Evolutionary conservation across 2,797 vertebrate genomes (phyloP), one percentile per base, ranked within the genome.

Genomic region (Mus minutoides): DNA sequence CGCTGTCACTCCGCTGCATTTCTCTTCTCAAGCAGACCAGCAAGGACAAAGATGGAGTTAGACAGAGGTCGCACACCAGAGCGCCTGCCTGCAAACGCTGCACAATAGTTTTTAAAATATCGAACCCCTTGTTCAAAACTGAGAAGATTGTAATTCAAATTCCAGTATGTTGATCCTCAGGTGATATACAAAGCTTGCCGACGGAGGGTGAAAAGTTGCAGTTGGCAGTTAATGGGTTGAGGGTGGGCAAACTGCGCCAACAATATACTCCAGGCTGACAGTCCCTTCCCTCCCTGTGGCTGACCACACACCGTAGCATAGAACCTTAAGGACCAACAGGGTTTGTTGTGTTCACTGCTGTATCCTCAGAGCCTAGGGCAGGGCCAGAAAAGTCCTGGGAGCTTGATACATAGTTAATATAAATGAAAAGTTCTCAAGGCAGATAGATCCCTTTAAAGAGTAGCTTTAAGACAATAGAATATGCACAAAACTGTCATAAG

Each of bases 1-100:
- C 92, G 85, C 94, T 97, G 93, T 82, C 93, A 71, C 88, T 95
- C 67, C 31, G 46, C 43, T n/a, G 80, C 89, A 86, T 92, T 88
- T 94, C 93, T 94, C 94, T 77, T 96, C 93, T 97, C 94, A 92
- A 95, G 92, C 76, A 73, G 80, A 96, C 79, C 88, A 96, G 58
- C 84, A 92, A 97, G 92, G 84, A 82, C 94, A 96, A 92, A 91
- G 56, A 95, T 3, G 83, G 84, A 95, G 92, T 93, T 43, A 96
- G 69, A 83, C 69, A 95, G 94, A 96, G 79, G 88, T 94, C n/a
- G 0, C 87, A 69, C 90, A 85, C 89, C 82, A 82, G 56, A 79
- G 54, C 92, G 54, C 92, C 89, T 91, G 73, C 52, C 77, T 92
- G 56, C 62, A 91, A 54, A 95, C n/a, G 10, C 56, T 89, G 29